A percentile compares a stretch with the other conserved stretches of the same genome.
phyloP scores from a whole-genome alignment of 2,888 invertebrate species.

The Drosophila mulleri region DNA sequence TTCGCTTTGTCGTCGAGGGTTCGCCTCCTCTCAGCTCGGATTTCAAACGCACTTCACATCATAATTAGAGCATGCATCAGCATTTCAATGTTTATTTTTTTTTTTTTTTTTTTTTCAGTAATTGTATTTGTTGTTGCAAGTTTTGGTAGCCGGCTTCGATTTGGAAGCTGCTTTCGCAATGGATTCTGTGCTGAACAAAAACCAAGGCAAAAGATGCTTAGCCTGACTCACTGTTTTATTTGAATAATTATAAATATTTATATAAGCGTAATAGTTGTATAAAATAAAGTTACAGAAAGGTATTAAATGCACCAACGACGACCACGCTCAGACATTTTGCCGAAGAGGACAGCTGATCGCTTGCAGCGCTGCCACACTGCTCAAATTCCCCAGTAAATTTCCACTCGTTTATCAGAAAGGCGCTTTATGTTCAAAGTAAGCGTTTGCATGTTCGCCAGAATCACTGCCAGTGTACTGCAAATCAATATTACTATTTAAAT shows the following conservation, averaged over 20 bases:
- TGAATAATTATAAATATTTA: constrained; percentile 4
- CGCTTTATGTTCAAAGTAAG: neutral
- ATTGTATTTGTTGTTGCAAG: constrained; percentile 38
- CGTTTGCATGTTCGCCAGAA: neutral
- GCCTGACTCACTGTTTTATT: constrained; percentile 22
- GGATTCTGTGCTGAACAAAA: constrained; percentile 83
- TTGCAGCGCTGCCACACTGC: constrained; percentile 19
- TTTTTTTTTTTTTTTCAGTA: neutral
- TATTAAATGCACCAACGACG: constrained; percentile 6
- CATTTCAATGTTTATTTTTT: constrained; percentile 19
- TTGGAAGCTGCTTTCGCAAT: constrained; percentile 81
- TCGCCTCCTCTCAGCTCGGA: constrained; percentile 13
- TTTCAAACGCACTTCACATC: constrained; percentile 53
- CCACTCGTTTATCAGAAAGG: neutral
- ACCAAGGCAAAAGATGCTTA: constrained; percentile 83
- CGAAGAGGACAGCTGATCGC: constrained; percentile 35
- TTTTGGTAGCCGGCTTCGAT: constrained; percentile 42
- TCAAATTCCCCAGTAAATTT: neutral
- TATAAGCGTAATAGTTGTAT: constrained; percentile 7
- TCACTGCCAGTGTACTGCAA: too few relatives aligned
- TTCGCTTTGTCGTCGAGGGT: constrained; percentile 5
- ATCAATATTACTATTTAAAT: neutral
- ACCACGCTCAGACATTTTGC: constrained; percentile 26
- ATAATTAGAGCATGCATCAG: constrained; percentile 52
- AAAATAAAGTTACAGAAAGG: constrained; percentile 2